A percentile compares a stretch with the other conserved stretches of the same genome.
phyloP scores from a whole-genome alignment of 35 echinoderm and acorn worm genomes.

The Strongylocentrotus purpuratus region DNA sequence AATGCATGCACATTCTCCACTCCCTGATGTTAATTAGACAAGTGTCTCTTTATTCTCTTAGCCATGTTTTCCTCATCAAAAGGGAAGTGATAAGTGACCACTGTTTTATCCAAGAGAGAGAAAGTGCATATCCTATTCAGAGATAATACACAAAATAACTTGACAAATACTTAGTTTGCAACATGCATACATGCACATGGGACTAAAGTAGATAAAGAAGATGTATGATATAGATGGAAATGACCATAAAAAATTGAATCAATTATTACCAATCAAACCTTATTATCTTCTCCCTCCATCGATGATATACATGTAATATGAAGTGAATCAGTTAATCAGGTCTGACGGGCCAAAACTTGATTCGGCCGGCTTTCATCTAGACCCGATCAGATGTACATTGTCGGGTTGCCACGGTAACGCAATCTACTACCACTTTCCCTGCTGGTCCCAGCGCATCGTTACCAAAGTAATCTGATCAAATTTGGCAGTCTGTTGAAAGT shows the following conservation, averaged over 20 bases:
- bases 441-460: neutral
- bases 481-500: neutral
- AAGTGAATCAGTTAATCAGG: neutral
- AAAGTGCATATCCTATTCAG: neutral
- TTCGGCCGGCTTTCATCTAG: constrained; percentile 7
- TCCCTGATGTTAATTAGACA: too few relatives aligned
- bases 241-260: constrained; percentile 19
- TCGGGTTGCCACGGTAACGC: neutral
- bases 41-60: too few relatives aligned
- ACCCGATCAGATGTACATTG: neutral
- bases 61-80: too few relatives aligned
- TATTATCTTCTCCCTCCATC: neutral
- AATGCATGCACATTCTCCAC: too few relatives aligned
- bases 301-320: neutral
- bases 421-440: neutral
- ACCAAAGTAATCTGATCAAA: neutral
- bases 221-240: neutral
- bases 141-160: neutral
- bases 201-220: neutral
- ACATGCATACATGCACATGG: neutral
- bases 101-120: too few relatives aligned
- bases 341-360: neutral
- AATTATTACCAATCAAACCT: neutral
- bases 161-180: neutral
- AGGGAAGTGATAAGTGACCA: too few relatives aligned